Evolutionary conservation across 2,888 invertebrate species (phyloP).

Genomic region (Arrhopalites spinosus): DNA sequence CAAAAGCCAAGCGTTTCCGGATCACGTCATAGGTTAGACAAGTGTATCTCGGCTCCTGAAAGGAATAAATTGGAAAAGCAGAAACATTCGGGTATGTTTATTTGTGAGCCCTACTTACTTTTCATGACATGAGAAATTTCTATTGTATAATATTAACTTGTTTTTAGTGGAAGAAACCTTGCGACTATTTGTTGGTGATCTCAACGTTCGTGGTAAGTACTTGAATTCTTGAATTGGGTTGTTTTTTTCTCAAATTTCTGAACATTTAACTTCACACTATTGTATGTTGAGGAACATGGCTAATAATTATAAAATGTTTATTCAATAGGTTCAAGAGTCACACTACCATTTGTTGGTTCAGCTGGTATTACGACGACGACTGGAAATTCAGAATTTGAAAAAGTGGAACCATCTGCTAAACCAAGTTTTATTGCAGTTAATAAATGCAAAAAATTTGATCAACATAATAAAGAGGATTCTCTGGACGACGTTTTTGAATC

Average conservation of each 20-base stretch:
- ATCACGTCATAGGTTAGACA: conserved; percentile 48
- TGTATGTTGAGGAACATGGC: too few species aligned
- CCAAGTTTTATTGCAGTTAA: not conserved
- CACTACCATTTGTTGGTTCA: conserved; percentile 36
- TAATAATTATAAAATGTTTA: not conserved
- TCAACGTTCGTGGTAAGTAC: conserved; percentile 19
- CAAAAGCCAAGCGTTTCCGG: conserved; percentile 15
- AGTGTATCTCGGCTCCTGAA: conserved; percentile 42
- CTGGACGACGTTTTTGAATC: conserved; percentile 27
- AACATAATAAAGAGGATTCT: conserved; percentile 10
- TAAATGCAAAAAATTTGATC: not conserved
- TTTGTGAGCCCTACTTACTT: too few species aligned
- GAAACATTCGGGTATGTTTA: conserved; percentile 10
- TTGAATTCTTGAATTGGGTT: not conserved
- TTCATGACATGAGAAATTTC: too few species aligned
- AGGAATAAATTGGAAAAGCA: conserved; percentile 44
- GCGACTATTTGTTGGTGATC: conserved; percentile 37
- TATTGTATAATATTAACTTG: too few species aligned
- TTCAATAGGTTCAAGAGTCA: conserved; percentile 36
- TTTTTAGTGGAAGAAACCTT: conserved; percentile 35
- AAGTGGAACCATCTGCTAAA: conserved; percentile 18
- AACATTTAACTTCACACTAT: too few species aligned
- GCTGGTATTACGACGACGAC: not conserved
- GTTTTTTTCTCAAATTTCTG: not conserved
- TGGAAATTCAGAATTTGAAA: conserved; percentile 18